phyloP scores from a whole-genome alignment of 2,888 invertebrate genomes.

The Synergus umbraculus region DNA sequence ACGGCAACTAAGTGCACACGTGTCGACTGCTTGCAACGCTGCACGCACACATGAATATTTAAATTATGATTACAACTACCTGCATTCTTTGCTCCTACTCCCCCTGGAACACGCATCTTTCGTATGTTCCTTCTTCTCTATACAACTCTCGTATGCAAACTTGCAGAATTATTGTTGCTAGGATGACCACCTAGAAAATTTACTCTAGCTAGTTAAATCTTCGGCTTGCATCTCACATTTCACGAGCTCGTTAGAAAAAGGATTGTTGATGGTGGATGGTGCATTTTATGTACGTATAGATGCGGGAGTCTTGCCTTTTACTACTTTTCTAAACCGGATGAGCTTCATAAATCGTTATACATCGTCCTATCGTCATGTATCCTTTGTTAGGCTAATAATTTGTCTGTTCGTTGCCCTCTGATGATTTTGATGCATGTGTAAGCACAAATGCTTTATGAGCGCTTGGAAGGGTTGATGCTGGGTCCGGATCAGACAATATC shows the following conservation, averaged over 20 bases:
- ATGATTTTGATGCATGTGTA: background rate
- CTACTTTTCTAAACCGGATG: slow-evolving; percentile 14
- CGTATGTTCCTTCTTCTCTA: slow-evolving; percentile 32
- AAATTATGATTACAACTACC: slow-evolving; percentile 44
- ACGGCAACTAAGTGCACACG: slow-evolving; percentile 36
- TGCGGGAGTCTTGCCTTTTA: slow-evolving; percentile 5
- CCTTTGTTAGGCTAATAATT: slow-evolving; percentile 21
- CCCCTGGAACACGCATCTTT: slow-evolving; percentile 11
- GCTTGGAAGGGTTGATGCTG: too few relatives aligned
- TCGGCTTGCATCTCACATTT: slow-evolving; percentile 34
- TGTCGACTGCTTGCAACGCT: slow-evolving; percentile 33
- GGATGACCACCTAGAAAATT: slow-evolving; percentile 28
- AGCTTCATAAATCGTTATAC: slow-evolving; percentile 24
- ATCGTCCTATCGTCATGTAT: background rate
- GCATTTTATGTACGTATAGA: too few relatives aligned
- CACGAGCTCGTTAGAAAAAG: slow-evolving; percentile 30
- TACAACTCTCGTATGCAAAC: slow-evolving; percentile 13
- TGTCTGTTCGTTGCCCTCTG: background rate
- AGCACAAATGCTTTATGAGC: too few relatives aligned
- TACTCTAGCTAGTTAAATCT: slow-evolving; percentile 26
- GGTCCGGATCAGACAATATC: too few relatives aligned
- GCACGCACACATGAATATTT: slow-evolving; percentile 39
- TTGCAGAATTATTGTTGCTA: slow-evolving; percentile 43
- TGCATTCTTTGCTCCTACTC: slow-evolving; percentile 47
- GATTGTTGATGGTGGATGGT: background rate